A percentile compares a stretch with the other conserved stretches of the same genome.
Conservation (phyloP, 2,888 invertebrate genomes). For the Drosophila percnosoma region DNA sequence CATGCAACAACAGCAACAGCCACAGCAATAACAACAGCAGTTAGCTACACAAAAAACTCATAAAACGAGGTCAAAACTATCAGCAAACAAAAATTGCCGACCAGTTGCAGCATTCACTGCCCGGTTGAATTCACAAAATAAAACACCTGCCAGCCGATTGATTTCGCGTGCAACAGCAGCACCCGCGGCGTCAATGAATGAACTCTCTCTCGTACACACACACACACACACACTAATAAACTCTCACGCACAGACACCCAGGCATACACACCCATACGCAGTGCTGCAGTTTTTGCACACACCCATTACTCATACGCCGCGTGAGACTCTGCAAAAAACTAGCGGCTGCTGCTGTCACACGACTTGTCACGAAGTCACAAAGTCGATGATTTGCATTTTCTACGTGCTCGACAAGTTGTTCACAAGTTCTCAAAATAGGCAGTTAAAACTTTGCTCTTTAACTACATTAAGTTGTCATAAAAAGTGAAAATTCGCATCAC, state of each 20-base stretch:
- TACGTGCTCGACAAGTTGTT: constrained; percentile 9
- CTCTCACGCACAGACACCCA: constrained; percentile 11
- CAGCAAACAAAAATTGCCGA: constrained; percentile 69
- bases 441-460: neutral
- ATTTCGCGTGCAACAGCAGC: constrained; percentile 59
- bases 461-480: neutral
- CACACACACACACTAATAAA: constrained; percentile 11
- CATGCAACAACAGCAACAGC: constrained; percentile 62
- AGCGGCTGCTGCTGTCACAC: constrained; percentile 6
- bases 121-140: constrained; percentile 64
- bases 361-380: constrained; percentile 9
- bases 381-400: constrained; percentile 18
- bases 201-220: constrained; percentile 31
- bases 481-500: neutral
- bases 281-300: constrained; percentile 39
- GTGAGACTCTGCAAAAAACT: constrained; percentile 41
- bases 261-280: neutral
- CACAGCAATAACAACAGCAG: constrained; percentile 25
- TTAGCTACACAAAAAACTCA: constrained; percentile 20
- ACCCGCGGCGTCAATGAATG: constrained; percentile 62
- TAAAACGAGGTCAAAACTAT: constrained; percentile 77
- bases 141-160: constrained; percentile 72
- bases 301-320: constrained; percentile 73
- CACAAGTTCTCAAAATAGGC: neutral
- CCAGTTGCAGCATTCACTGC: constrained; percentile 44